Percentiles rank a stretch among this genome's conserved stretches.
Conservation (phyloP, 2,113 vertebrate genomes). For the Cyanistes caeruleus region DNA sequence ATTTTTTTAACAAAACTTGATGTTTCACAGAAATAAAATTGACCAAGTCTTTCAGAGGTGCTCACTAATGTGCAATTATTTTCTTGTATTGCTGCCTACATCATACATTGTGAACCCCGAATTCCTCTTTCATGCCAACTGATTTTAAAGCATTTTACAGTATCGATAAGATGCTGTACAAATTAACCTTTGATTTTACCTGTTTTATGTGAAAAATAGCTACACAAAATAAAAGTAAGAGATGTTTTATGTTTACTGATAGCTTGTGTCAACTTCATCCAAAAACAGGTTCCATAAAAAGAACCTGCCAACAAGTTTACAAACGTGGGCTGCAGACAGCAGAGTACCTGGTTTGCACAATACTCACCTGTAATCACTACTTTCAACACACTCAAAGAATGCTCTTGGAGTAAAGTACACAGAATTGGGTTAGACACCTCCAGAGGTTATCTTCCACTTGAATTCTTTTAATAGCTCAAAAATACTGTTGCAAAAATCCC, state of each 20-base stretch:
- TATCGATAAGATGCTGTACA: not conserved
- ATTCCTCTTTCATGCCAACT: not conserved
- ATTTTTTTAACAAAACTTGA: not conserved
- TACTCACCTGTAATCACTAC: not conserved
- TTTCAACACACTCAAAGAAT: not conserved
- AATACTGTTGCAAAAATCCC: not conserved
- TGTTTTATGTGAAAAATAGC: not conserved
- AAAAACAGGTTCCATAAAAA: not conserved
- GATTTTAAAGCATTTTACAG: not conserved
- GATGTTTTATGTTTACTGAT: not conserved
- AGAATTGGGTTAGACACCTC: not conserved
- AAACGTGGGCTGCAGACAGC: not conserved
- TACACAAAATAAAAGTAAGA: constrained; percentile 32
- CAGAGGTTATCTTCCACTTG: not conserved
- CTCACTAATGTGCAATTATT: not conserved
- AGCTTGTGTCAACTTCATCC: not conserved
- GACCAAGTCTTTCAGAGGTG: not conserved
- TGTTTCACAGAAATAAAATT: not conserved
- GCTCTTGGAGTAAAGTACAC: not conserved
- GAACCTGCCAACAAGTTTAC: not conserved
- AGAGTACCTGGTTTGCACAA: not conserved
- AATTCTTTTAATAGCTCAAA: not conserved
- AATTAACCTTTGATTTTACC: not conserved
- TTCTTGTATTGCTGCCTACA: not conserved
- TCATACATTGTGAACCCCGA: not conserved